Evolutionary conservation across 2,797 vertebrate species (phyloP), one percentile per base, ranked within the genome.

Genomic region (Bradypodion ventrale): DNA sequence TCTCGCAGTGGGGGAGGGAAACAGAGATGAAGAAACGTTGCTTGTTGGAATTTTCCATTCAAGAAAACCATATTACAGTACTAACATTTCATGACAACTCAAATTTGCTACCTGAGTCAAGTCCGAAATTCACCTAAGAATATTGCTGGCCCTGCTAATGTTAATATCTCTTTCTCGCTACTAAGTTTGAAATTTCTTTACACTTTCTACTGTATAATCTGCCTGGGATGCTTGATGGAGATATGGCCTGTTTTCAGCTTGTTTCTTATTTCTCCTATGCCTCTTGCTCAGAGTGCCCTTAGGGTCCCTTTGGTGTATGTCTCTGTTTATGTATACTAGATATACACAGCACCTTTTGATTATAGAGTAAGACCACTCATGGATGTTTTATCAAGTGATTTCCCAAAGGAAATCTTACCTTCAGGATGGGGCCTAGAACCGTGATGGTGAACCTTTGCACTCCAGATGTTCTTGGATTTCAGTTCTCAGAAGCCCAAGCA

Each of bases 231-330:
- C 72, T 75, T 73, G 86, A 88, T 91, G 91, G 91, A 94, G 78
- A 73, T 5, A 0, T 46, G 88, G 69, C 92, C 90, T 90, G 84
- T 92, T 93, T 91, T 19, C 85, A 83, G 90, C 87, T n/a, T n/a
- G n/a, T n/a, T n/a, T n/a, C n/a, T n/a, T n/a, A n/a, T n/a, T n/a
- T n/a, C n/a, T n/a, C n/a, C n/a, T 62, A 32, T 65, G 10, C 44
- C 23, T 63, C 59, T 63, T n/a, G 52, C 27, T 65, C 42, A 35
- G 42, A 15, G n/a, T n/a, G n/a, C n/a, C n/a, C 60, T 62, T 62
- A 23, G 12, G 25, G 7, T 10, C 60, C 32, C n/a, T 68, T 19
- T 68, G 32, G 13, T n/a, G 13, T 35, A 68, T 5, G n/a, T 68
- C 65, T 62, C 6, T 5, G 19, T 32, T 6, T n/a, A n/a, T n/a